Conservation (phyloP, 2,113 vertebrate genomes). For the Misgurnus anguillicaudatus region DNA sequence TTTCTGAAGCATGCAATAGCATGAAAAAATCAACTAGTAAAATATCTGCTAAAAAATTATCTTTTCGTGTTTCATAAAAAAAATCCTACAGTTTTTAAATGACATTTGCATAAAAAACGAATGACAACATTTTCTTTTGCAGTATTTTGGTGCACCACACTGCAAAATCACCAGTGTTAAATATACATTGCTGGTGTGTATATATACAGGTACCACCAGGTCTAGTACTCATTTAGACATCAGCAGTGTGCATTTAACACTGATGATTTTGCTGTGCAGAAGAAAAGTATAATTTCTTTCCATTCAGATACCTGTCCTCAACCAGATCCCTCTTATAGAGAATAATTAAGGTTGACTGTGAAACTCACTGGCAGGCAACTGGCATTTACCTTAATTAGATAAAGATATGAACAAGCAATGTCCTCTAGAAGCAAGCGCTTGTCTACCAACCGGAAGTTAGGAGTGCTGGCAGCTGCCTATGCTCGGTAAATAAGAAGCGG, state of each 20-base stretch:
- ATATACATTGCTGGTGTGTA: too few species aligned
- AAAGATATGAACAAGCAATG: conserved; percentile 78
- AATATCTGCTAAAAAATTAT: too few species aligned
- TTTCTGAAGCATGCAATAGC: too few species aligned
- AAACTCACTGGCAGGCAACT: conserved; percentile 71
- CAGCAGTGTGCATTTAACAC: not conserved
- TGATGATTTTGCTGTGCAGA: too few species aligned
- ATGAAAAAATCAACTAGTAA: too few species aligned
- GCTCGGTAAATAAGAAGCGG: conserved; percentile 72
- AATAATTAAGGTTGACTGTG: conserved; percentile 72
- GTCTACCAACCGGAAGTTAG: conserved; percentile 71
- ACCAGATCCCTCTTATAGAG: conserved; percentile 52
- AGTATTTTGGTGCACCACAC: not conserved
- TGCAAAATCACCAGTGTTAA: not conserved
- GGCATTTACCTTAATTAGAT: conserved; percentile 81
- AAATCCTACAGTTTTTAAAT: too few species aligned
- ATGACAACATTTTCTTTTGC: not conserved
- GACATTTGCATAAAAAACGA: too few species aligned
- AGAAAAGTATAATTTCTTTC: too few species aligned
- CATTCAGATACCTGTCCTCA: conserved; percentile 47
- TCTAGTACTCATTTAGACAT: too few species aligned
- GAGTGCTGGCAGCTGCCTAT: conserved; percentile 76
- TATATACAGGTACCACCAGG: too few species aligned
- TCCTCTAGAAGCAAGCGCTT: conserved; percentile 75
- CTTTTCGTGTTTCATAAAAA: too few species aligned